These are phyloP conservation scores for Gandaritis pyraliata DNA, from an alignment of 2,888 invertebrate genomes.

Conservation along the genomic window DNA sequence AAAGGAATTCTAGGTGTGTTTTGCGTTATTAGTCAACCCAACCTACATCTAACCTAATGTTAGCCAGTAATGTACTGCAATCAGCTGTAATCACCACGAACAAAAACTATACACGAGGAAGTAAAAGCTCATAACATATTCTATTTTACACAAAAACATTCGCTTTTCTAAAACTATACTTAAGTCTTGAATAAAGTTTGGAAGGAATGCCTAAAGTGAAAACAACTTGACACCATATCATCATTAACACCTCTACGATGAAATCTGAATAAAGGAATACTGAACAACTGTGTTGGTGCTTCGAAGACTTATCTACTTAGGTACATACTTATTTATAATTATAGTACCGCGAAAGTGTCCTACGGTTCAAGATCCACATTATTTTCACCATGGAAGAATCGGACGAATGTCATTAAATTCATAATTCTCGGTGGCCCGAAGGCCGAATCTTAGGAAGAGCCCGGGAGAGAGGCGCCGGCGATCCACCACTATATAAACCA, in stretches of 20 bases:
- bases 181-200: neutral
- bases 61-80: constrained; percentile 19
- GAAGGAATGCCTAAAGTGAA: constrained; percentile 9
- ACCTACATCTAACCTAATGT: no score
- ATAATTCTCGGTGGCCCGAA: constrained; percentile 82
- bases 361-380: constrained; percentile 69
- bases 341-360: constrained; percentile 69
- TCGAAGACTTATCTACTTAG: constrained; percentile 18
- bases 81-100: constrained; percentile 23
- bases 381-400: constrained; percentile 81
- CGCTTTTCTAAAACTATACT: constrained; percentile 1
- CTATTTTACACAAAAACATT: constrained; percentile 9
- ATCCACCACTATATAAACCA: constrained; percentile 74
- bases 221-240: constrained; percentile 5
- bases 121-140: constrained; percentile 15
- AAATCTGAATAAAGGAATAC: constrained; percentile 13
- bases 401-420: constrained; percentile 81
- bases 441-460: constrained; percentile 83
- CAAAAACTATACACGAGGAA: constrained; percentile 28
- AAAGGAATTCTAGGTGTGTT: neutral
- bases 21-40: neutral
- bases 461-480: constrained; percentile 79
- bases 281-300: constrained; percentile 15
- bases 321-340: constrained; percentile 21
- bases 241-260: constrained; percentile 19